phyloP scores from a whole-genome alignment of 1,140 invertebrate species.

The Drosophila kepulauana region DNA sequence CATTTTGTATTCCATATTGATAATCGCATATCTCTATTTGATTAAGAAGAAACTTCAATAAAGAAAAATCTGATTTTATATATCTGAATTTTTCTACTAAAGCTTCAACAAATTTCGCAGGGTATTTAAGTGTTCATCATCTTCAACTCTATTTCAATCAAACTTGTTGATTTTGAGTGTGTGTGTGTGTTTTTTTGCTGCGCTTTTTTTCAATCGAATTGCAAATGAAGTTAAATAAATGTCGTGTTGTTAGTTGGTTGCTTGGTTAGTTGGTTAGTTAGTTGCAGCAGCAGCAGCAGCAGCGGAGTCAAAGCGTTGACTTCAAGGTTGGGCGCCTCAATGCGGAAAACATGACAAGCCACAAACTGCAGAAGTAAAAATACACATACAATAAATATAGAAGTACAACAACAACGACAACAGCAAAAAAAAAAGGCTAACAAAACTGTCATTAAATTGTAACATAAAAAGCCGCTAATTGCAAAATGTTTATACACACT shows the following conservation, averaged over 20 bases:
- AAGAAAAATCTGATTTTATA: no score
- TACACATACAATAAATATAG: slow-evolving; percentile 6
- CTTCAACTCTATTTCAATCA: not conserved
- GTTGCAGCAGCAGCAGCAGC: slow-evolving; percentile 41
- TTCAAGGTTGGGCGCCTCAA: slow-evolving; percentile 69
- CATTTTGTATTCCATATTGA: no score
- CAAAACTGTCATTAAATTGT: slow-evolving; percentile 74
- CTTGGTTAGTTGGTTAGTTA: slow-evolving; percentile 28
- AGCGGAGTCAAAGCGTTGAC: slow-evolving; percentile 23
- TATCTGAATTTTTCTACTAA: no score
- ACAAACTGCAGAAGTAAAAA: slow-evolving; percentile 44
- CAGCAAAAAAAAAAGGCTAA: slow-evolving; percentile 15
- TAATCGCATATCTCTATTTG: no score
- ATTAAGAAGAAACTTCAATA: no score
- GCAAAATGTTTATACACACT: slow-evolving; percentile 34
- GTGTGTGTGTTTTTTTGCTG: not conserved
- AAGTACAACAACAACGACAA: slow-evolving; percentile 18
- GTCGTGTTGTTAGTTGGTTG: slow-evolving; percentile 33
- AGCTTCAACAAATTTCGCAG: not conserved
- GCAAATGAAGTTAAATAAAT: slow-evolving; percentile 72
- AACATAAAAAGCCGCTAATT: slow-evolving; percentile 76
- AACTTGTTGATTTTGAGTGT: not conserved
- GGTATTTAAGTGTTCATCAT: not conserved
- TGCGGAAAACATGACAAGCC: slow-evolving; percentile 70
- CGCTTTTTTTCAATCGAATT: slow-evolving; percentile 60